These are phyloP conservation scores for Sebastes melanostomus DNA, from an alignment of 2,797 vertebrate genomes.

Conservation along the genomic window DNA sequence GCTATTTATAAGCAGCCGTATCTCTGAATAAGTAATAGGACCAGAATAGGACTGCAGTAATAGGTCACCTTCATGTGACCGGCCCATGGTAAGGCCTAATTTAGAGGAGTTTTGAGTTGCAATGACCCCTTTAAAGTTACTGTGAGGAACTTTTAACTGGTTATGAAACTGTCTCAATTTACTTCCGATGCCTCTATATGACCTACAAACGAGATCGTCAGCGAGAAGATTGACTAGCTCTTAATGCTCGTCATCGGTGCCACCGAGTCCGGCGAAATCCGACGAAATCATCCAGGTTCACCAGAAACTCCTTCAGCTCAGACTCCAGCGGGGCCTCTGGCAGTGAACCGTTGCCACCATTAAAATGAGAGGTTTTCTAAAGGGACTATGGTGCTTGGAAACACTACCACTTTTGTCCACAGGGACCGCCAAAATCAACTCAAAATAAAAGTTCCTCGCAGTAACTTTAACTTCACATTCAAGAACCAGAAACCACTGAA, in stretches of 20 bases:
- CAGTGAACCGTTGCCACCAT: neutral
- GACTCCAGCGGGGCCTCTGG: no score
- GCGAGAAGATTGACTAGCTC: neutral
- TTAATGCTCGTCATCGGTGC: neutral
- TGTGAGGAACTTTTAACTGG: neutral
- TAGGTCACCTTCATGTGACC: slow-evolving; percentile 34
- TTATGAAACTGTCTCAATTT: neutral
- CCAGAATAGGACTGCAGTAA: slow-evolving; percentile 22
- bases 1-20: slow-evolving; percentile 48
- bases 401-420: no score
- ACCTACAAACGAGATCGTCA: neutral
- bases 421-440: no score
- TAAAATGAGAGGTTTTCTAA: neutral
- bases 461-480: neutral
- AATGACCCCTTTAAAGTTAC: neutral
- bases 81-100: neutral
- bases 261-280: neutral
- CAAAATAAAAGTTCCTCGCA: no score
- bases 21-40: slow-evolving; percentile 41
- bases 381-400: neutral
- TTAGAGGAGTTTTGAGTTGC: neutral
- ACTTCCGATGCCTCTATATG: neutral
- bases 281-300: neutral
- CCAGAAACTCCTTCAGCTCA: no score
- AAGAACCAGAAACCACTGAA: neutral